phyloP scores from a whole-genome alignment of 2,113 vertebrate genomes.

The Dicerorhinus sumatrensis region DNA sequence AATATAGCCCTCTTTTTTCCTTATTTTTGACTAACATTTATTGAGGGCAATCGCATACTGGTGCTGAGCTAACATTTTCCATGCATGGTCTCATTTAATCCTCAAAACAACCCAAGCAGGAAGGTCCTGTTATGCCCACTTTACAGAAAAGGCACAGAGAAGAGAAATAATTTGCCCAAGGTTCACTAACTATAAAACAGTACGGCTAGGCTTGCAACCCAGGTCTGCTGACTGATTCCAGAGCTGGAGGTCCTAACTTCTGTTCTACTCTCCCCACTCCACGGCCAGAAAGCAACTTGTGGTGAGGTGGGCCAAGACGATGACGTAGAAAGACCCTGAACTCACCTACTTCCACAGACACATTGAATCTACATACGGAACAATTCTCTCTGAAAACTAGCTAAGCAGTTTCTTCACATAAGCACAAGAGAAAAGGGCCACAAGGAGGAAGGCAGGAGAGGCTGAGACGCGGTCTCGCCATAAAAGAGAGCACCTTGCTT shows the following conservation, averaged over 20 bases:
- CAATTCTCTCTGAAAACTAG: no score
- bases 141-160: background rate
- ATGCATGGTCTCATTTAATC: background rate
- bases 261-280: no score
- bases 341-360: no score
- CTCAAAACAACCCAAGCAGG: background rate
- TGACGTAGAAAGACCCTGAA: no score
- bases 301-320: no score
- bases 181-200: background rate
- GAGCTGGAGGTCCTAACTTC: background rate
- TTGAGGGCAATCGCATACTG: background rate
- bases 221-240: background rate
- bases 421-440: no score
- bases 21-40: background rate
- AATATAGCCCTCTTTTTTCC: background rate
- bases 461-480: no score
- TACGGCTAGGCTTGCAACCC: background rate
- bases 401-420: no score
- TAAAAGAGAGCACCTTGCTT: background rate
- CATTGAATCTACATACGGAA: no score
- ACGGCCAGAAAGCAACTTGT: background rate
- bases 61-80: background rate
- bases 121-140: background rate
- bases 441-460: no score
- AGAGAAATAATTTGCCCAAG: background rate